A percentile compares a stretch with the other conserved stretches of the same genome.
These are phyloP conservation scores for Catharus fuscescens DNA, from an alignment of 2,113 vertebrate genomes.

Conservation along the genomic window DNA sequence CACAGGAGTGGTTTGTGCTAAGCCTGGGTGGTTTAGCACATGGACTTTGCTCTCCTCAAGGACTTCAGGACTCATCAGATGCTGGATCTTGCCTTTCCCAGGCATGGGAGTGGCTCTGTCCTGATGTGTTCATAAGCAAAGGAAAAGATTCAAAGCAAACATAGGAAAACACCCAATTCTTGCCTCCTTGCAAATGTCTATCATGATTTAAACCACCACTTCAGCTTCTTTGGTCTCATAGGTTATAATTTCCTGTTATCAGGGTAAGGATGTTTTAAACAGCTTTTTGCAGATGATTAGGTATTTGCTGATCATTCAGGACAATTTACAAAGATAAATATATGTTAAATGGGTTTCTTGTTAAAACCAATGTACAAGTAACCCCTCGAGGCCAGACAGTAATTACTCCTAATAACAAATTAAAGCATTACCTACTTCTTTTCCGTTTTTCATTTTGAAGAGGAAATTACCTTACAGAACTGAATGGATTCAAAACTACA, in stretches of 20 bases:
- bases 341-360: conserved; percentile 81
- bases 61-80: background rate
- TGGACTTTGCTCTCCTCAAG: background rate
- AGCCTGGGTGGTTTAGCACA: background rate
- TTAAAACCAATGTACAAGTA: conserved; percentile 78
- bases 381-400: conserved; percentile 78
- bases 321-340: conserved; percentile 87
- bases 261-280: conserved; percentile 64
- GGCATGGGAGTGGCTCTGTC: background rate
- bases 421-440: conserved; percentile 81
- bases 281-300: conserved; percentile 62
- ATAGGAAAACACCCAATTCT: background rate
- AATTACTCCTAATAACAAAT: conserved; percentile 89
- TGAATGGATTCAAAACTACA: conserved; percentile 67
- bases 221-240: conserved; percentile 52
- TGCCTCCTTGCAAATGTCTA: conserved; percentile 8
- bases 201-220: conserved; percentile 57
- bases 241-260: conserved; percentile 72
- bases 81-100: background rate
- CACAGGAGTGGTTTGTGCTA: background rate
- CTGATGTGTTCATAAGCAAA: background rate
- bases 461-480: conserved; percentile 79
- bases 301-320: conserved; percentile 77
- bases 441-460: conserved; percentile 77
- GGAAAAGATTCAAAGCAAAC: conserved; percentile 1